Percentiles rank a stretch among this genome's conserved stretches.
These are phyloP conservation scores for Dynastes tityus DNA, from an alignment of 2,888 invertebrate genomes.

Conservation along the genomic window DNA sequence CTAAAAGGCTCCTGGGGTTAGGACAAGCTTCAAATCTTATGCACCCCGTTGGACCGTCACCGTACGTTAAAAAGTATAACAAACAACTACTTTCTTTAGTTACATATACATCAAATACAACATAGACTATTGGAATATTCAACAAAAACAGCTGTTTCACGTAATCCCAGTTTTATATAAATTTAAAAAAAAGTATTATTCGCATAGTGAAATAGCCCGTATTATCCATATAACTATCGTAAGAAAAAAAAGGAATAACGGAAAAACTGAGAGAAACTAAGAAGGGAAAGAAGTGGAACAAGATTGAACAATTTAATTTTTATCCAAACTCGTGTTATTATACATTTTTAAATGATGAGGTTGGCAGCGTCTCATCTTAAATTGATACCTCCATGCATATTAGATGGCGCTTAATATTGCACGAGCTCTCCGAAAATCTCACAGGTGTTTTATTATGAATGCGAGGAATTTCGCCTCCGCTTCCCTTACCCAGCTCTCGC, in stretches of 20 bases:
- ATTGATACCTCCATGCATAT: constrained; percentile 36
- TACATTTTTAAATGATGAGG: constrained; percentile 40
- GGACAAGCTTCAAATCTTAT: too few species aligned
- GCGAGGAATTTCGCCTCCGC: constrained; percentile 15
- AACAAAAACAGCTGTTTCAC: too few species aligned
- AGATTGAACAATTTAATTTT: constrained; percentile 44
- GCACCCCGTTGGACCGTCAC: too few species aligned
- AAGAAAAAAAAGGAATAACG: background rate
- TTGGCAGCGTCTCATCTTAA: constrained; percentile 32
- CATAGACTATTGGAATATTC: too few species aligned
- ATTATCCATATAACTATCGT: too few species aligned
- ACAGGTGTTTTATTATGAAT: constrained; percentile 51
- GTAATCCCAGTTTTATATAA: too few species aligned
- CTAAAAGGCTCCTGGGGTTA: too few species aligned
- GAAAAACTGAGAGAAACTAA: background rate
- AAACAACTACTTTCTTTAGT: too few species aligned
- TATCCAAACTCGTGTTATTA: constrained; percentile 38
- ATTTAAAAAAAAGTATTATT: too few species aligned
- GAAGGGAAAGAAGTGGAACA: constrained; percentile 12
- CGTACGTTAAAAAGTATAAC: too few species aligned
- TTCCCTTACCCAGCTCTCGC: background rate
- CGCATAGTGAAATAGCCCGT: too few species aligned
- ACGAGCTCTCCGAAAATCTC: constrained; percentile 51
- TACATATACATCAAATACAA: too few species aligned
- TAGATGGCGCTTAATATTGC: constrained; percentile 52